Conservation (phyloP, 2,797 vertebrate genomes). For the Apogon talboti region DNA sequence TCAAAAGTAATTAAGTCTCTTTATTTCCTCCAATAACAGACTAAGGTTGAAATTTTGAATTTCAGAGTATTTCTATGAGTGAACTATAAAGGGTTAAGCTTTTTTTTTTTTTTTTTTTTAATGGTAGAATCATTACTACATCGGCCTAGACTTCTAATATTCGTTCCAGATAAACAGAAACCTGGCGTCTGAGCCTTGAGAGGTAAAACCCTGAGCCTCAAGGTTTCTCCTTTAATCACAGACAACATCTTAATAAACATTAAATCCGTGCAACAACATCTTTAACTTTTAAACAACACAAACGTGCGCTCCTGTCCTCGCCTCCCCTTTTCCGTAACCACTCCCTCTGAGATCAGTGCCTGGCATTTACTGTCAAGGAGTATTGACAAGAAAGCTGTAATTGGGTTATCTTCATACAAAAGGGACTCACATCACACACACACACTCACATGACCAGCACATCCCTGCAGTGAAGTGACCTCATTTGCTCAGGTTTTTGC, state of each 20-base stretch:
- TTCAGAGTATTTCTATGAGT: too few relatives aligned
- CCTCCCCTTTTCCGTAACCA: constrained; percentile 6
- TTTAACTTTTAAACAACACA: neutral
- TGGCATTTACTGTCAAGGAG: constrained; percentile 24
- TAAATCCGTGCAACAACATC: neutral
- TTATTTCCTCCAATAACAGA: too few relatives aligned
- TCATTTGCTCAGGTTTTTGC: constrained; percentile 63
- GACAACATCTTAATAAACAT: neutral
- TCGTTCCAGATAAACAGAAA: constrained; percentile 2
- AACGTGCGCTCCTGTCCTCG: constrained; percentile 34
- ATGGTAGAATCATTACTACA: too few relatives aligned
- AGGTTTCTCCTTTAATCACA: constrained; percentile 36
- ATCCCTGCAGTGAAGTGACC: constrained; percentile 70
- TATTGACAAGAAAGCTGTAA: constrained; percentile 41
- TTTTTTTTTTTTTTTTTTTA: too few relatives aligned
- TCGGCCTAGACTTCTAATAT: neutral
- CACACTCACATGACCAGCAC: constrained; percentile 33
- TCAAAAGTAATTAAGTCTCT: too few relatives aligned
- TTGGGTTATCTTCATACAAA: constrained; percentile 44
- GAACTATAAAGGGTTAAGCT: too few relatives aligned
- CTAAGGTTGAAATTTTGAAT: too few relatives aligned
- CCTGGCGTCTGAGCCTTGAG: neutral
- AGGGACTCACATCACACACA: constrained; percentile 17
- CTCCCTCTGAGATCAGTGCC: constrained; percentile 27
- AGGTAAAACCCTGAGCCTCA: constrained; percentile 10